phyloP scores from a whole-genome alignment of 2,113 vertebrate species.

The Rhabdomys dilectus region DNA sequence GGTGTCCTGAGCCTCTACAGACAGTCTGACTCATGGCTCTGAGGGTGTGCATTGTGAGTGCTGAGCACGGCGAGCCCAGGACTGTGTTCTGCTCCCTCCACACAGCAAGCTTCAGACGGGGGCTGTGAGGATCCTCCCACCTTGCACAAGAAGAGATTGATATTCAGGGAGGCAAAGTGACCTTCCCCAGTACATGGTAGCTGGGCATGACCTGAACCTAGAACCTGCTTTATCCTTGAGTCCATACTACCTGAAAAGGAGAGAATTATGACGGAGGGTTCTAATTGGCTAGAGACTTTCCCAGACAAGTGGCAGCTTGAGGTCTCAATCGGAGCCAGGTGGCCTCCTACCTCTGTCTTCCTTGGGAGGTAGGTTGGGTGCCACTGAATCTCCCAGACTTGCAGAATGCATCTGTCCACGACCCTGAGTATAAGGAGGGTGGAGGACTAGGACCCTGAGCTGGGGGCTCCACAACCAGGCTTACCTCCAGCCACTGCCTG shows the following conservation, averaged over 20 bases:
- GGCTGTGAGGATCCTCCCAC: neutral
- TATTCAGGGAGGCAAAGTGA: neutral
- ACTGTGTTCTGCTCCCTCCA: neutral
- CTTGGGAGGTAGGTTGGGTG: neutral
- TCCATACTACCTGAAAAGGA: neutral
- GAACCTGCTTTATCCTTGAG: neutral
- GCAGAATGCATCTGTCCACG: neutral
- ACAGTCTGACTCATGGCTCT: neutral
- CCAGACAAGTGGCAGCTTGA: neutral
- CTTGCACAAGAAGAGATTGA: neutral
- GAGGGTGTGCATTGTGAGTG: neutral
- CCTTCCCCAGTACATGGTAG: neutral
- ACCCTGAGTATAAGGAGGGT: neutral
- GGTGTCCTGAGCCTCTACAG: neutral
- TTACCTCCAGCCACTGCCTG: neutral
- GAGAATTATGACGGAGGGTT: neutral
- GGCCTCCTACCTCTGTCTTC: neutral
- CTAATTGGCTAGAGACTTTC: neutral
- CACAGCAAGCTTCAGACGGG: neutral
- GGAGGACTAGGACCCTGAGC: neutral
- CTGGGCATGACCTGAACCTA: neutral
- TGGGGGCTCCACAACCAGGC: neutral
- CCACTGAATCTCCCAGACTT: neutral
- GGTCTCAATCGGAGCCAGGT: neutral
- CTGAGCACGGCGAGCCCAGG: neutral